Evolutionary conservation across 2,888 invertebrate genomes (phyloP).

Genomic region (Brassicogethes aeneus): DNA sequence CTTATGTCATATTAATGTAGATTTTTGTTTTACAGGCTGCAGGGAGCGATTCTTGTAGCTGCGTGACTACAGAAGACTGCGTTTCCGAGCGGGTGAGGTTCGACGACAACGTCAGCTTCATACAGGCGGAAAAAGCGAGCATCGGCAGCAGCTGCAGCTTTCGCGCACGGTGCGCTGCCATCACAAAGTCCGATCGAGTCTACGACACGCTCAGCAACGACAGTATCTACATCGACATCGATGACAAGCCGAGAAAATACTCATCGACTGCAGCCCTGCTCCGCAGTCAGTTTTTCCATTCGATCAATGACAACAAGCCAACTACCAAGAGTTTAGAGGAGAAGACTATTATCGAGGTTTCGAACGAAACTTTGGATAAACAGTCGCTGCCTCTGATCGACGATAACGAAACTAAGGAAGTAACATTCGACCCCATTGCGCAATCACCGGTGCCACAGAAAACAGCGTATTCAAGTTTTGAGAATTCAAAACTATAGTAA

Average conservation of each 20-base stretch:
- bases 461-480: constrained; percentile 16
- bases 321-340: constrained; percentile 32
- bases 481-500: constrained; percentile 27
- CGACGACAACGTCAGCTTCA: constrained; percentile 54
- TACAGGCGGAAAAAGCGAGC: constrained; percentile 42
- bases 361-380: constrained; percentile 34
- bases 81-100: constrained; percentile 56
- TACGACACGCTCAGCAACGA: constrained; percentile 34
- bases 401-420: constrained; percentile 12
- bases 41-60: constrained; percentile 41
- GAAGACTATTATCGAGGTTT: constrained; percentile 36
- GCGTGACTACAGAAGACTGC: constrained; percentile 44
- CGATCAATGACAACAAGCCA: constrained; percentile 28
- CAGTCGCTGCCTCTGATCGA: constrained; percentile 19
- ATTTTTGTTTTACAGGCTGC: constrained; percentile 31
- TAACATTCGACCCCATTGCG: constrained; percentile 8
- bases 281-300: constrained; percentile 47
- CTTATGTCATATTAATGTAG: not conserved
- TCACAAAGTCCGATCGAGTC: constrained; percentile 22
- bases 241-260: constrained; percentile 34
- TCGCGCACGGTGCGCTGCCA: constrained; percentile 27
- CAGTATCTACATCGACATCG: constrained; percentile 37
- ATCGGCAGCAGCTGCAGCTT: constrained; percentile 40
- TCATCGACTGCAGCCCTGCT: constrained; percentile 43
- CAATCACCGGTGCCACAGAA: no score